Evolutionary conservation across 2,888 invertebrate species (phyloP).

Genomic region (Macroteleia sp.): DNA sequence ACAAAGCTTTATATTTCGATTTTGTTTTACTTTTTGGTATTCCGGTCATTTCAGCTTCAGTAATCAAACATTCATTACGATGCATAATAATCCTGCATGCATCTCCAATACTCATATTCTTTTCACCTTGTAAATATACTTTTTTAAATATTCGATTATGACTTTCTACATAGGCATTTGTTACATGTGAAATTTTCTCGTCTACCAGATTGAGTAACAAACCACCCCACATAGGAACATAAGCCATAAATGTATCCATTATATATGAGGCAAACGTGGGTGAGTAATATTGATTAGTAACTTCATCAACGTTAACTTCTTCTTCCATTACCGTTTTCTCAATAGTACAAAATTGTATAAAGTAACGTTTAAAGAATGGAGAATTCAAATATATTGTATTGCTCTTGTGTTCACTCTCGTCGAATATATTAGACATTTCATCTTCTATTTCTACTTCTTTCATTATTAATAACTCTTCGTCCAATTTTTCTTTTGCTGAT

Average conservation of each 20-base stretch:
- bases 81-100: constrained; percentile 7
- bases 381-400: constrained; percentile 38
- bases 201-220: neutral
- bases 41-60: constrained; percentile 1
- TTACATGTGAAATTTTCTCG: constrained; percentile 4
- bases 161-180: constrained; percentile 60
- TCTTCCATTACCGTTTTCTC: neutral
- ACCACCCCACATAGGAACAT: neutral
- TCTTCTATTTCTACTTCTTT: constrained; percentile 17
- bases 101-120: constrained; percentile 24
- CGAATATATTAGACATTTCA: neutral
- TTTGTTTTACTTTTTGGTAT: neutral
- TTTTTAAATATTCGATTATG: constrained; percentile 17
- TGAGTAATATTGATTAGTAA: constrained; percentile 1
- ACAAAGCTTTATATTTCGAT: neutral
- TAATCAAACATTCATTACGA: neutral
- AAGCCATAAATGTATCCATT: neutral
- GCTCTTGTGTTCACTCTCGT: neutral
- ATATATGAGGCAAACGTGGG: neutral
- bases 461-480: constrained; percentile 18
- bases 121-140: neutral
- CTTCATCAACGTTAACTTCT: neutral
- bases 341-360: neutral
- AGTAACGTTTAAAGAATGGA: constrained; percentile 37
- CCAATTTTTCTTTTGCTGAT: neutral